Conservation (phyloP, 2,888 invertebrate genomes). For the Drosophila flavopinicola region DNA sequence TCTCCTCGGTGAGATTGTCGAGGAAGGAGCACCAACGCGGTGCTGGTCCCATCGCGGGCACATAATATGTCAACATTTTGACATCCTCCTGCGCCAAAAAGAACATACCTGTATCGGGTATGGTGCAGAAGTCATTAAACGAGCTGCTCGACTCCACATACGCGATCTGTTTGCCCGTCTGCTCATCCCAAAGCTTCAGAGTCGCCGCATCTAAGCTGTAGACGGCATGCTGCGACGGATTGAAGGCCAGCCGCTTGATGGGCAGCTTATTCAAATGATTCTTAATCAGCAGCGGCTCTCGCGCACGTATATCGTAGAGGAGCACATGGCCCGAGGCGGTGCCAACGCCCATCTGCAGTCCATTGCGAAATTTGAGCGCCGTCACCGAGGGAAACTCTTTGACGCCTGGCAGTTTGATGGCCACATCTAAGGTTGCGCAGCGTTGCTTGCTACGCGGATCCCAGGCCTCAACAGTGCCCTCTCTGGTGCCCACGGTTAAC, state of each 20-base stretch:
- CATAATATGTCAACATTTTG: conserved; percentile 97
- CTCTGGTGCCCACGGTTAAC: conserved; percentile 93
- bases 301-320: conserved; percentile 96
- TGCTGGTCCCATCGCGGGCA: conserved; percentile 95
- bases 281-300: conserved; percentile 94
- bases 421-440: conserved; percentile 94
- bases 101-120: conserved; percentile 94
- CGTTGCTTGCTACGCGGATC: conserved; percentile 93
- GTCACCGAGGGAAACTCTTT: conserved; percentile 87
- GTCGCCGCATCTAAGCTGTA: conserved; percentile 95
- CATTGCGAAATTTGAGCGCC: conserved; percentile 91
- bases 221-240: conserved; percentile 91
- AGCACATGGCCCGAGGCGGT: conserved; percentile 97
- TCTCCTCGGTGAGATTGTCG: conserved; percentile 97
- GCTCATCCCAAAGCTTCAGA: conserved; percentile 95
- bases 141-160: conserved; percentile 94
- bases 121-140: conserved; percentile 96
- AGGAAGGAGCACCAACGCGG: conserved; percentile 99
- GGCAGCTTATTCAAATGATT: conserved; percentile 98
- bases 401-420: conserved; percentile 86
- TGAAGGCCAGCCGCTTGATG: conserved; percentile 94
- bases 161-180: conserved; percentile 95
- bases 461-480: conserved; percentile 98
- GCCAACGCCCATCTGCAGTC: conserved; percentile 93
- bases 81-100: conserved; percentile 97